Evolutionary conservation across 2,113 vertebrate genomes (phyloP).

Genomic region (Trichomycterus rosablanca): DNA sequence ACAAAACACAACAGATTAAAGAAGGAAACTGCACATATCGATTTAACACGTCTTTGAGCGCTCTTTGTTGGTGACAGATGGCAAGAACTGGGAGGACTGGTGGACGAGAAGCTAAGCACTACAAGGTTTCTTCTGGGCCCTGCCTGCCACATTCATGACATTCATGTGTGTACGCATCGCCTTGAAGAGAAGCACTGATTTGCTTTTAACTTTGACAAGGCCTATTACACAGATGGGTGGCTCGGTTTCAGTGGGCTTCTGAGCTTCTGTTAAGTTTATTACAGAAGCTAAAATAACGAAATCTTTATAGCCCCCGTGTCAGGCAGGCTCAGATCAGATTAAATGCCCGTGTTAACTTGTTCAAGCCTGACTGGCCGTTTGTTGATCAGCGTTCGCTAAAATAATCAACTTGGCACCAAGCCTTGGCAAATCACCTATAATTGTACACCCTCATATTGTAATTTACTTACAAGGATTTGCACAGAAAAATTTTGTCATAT

Average conservation of each 20-base stretch:
- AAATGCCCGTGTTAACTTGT: no score
- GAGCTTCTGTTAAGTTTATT: constrained; percentile 6
- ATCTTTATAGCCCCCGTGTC: neutral
- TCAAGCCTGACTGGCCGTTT: no score
- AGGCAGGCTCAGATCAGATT: neutral
- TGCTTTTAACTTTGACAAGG: constrained; percentile 57
- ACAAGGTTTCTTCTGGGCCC: constrained; percentile 39
- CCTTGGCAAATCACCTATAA: no score
- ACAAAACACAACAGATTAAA: constrained; percentile 21
- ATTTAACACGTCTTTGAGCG: neutral
- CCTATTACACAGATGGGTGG: constrained; percentile 58
- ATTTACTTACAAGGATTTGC: no score
- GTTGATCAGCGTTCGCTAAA: no score
- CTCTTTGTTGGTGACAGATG: constrained; percentile 23
- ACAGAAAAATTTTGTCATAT: no score
- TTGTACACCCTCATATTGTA: no score
- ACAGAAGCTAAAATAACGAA: neutral
- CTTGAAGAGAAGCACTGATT: constrained; percentile 54
- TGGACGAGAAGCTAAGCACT: constrained; percentile 39
- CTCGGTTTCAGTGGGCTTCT: constrained; percentile 37
- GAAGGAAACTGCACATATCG: neutral
- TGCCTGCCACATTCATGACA: constrained; percentile 39
- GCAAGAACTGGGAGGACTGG: constrained; percentile 31
- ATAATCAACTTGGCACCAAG: no score
- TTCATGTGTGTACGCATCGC: constrained; percentile 34